phyloP scores from a whole-genome alignment of 2,888 invertebrate species.

The Charanyca ferruginea region DNA sequence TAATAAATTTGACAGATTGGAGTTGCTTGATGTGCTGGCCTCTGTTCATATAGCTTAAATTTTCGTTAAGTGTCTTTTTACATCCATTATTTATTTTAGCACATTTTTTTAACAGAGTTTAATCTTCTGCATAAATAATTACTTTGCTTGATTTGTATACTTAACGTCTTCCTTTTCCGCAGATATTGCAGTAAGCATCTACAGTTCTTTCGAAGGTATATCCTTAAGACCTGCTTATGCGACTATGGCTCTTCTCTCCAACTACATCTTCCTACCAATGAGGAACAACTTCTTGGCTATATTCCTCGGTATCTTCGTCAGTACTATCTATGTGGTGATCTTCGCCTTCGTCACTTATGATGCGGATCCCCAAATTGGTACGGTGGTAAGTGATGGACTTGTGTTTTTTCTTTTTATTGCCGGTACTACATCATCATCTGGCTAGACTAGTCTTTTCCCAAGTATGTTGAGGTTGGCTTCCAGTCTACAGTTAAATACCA shows the following conservation, averaged over 20 bases:
- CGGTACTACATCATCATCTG: no score
- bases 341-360: constrained; percentile 83
- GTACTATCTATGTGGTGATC: constrained; percentile 92
- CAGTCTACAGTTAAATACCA: no score
- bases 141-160: background rate
- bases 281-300: constrained; percentile 94
- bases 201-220: constrained; percentile 90
- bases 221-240: constrained; percentile 93
- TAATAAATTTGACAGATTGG: no score
- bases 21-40: no score
- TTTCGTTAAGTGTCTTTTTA: no score
- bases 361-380: constrained; percentile 74
- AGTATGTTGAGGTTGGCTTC: no score
- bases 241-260: constrained; percentile 94
- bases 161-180: constrained; percentile 53
- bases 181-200: constrained; percentile 93
- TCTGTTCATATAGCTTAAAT: no score
- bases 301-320: constrained; percentile 93
- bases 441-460: no score
- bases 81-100: no score
- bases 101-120: no score
- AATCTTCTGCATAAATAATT: no score
- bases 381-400: constrained; percentile 77
- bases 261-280: constrained; percentile 96
- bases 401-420: background rate